phyloP scores from a whole-genome alignment of 2,113 vertebrate species.

The Tachysurus vachellii region DNA sequence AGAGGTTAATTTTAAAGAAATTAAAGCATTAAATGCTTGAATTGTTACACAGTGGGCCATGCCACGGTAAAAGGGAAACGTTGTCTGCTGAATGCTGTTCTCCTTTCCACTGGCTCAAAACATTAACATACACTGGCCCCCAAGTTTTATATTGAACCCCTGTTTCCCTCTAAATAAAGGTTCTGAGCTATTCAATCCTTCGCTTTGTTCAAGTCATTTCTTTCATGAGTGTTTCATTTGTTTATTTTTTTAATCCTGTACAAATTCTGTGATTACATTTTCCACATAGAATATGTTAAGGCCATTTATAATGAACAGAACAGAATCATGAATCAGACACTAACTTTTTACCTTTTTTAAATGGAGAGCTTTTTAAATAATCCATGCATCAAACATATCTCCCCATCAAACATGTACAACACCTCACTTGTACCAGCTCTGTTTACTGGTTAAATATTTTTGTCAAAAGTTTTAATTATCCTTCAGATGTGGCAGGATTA shows the following conservation, averaged over 20 bases:
- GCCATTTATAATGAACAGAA: neutral
- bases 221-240: neutral
- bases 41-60: slow-evolving; percentile 28
- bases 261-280: too few relatives aligned
- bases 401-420: too few relatives aligned
- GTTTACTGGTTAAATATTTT: neutral
- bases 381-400: neutral
- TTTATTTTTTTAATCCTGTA: too few relatives aligned
- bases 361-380: neutral
- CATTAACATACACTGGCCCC: slow-evolving; percentile 55
- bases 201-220: neutral
- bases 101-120: slow-evolving; percentile 37
- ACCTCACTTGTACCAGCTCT: neutral
- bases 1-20: slow-evolving; percentile 43
- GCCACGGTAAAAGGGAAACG: neutral
- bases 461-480: neutral
- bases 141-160: slow-evolving; percentile 76
- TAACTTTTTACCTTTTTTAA: too few relatives aligned
- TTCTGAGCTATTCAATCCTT: slow-evolving; percentile 72
- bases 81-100: slow-evolving; percentile 15
- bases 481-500: neutral
- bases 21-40: slow-evolving; percentile 46
- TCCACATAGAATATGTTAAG: neutral
- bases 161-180: slow-evolving; percentile 77
- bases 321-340: neutral